Evolutionary conservation across 1,140 invertebrate genomes (phyloP), one percentile per base, ranked within the genome.

Genomic region (Rhyacophila brunnea): DNA sequence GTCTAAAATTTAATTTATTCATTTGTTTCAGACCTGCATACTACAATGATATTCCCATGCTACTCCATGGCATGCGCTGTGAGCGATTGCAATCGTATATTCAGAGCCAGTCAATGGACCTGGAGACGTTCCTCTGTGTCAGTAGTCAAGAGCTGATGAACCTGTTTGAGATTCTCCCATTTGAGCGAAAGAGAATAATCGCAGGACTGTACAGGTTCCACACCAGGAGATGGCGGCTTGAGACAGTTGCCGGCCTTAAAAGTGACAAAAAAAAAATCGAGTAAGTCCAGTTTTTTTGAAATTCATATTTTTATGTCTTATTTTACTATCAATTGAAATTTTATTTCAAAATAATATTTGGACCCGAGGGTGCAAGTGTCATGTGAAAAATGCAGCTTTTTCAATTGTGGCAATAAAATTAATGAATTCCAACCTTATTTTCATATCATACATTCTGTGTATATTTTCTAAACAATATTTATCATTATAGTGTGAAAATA

Each of bases 41-140:
- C 53, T 51, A 46, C 13, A 62, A 62, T 53, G 74, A 78, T 66
- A 75, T 79, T 58, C 62, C 64, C 1, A 59, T 71, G 42, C 54
- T 84, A 1, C 68, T 85, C 1, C 74, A 75, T 62, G 82, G 80
- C 13, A 83, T 84, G 80, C 73, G 74, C 43, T 78, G 82, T 54
- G 80, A 81, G 43, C 68, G 60, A 49, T 74, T 83, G 44, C 66
- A 54, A 9, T 36, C 62, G 13, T 40, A 70, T 11, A 80, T 82
- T 60, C 64, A 68, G 57, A 76, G 74, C 14, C 67, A 61, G 46
- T 64, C 68, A 14, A 77, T 83, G 60, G 69, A 73, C 64, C 67
- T 84, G n/a, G 74, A 74, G 54, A 72, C 64, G 10, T 83, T 84
- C 64, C 65, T 84, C n/a, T 67, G 74, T 18, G 55, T 83, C 10